Conservation (phyloP, 2,888 invertebrate species). For the Philereme vetulata region DNA sequence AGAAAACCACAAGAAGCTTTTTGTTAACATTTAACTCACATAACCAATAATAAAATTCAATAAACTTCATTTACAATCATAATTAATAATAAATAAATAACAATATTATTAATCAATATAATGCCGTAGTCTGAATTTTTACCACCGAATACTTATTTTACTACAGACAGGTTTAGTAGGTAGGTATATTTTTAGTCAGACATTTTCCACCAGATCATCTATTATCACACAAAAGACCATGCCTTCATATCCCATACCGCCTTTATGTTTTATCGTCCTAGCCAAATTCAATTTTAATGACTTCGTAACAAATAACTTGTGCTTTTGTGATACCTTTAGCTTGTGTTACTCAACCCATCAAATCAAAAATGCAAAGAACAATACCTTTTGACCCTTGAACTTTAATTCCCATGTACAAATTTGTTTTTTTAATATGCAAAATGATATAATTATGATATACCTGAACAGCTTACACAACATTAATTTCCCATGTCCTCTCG, state of each 20-base stretch:
- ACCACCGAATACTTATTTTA: no score
- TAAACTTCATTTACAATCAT: no score
- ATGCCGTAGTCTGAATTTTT: no score
- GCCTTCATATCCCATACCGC: constrained; percentile 2
- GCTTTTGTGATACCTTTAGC: neutral
- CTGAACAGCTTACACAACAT: neutral
- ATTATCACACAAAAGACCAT: neutral
- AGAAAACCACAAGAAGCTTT: neutral
- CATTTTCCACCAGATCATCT: neutral
- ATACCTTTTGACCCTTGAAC: neutral
- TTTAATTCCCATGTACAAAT: neutral
- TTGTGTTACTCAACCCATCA: constrained; percentile 3
- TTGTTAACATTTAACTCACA: no score
- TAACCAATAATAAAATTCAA: no score
- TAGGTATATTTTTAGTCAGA: neutral
- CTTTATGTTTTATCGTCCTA: constrained; percentile 2
- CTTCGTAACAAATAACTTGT: neutral
- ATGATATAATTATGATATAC: neutral
- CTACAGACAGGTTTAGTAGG: no score
- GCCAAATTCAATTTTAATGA: constrained; percentile 14
- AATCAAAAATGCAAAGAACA: neutral
- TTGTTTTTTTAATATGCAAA: no score
- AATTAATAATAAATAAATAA: no score
- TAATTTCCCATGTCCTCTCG: neutral
- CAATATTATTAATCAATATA: no score